phyloP scores from a whole-genome alignment of 2,888 invertebrate genomes.

The Drosophila bunnanda region DNA sequence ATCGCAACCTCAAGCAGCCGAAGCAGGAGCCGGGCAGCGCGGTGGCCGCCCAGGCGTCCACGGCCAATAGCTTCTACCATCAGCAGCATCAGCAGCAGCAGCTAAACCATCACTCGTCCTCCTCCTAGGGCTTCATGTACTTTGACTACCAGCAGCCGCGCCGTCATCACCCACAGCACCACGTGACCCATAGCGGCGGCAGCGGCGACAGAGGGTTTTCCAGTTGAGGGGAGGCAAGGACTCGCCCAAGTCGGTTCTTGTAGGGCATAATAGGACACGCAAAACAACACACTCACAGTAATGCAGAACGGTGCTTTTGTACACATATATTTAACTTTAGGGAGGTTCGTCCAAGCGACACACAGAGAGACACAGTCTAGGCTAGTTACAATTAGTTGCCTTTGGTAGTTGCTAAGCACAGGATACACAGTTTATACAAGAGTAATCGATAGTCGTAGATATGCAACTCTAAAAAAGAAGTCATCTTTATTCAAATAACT shows the following conservation, averaged over 20 bases:
- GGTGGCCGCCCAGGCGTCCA: slow-evolving; percentile 27
- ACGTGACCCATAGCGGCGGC: slow-evolving; percentile 6
- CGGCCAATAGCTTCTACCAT: slow-evolving; percentile 65
- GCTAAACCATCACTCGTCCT: slow-evolving; percentile 82
- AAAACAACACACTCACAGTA: slow-evolving; percentile 8
- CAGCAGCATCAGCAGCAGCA: slow-evolving; percentile 63
- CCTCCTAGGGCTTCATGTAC: slow-evolving; percentile 84
- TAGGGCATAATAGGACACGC: slow-evolving; percentile 12
- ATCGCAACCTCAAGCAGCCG: slow-evolving; percentile 92
- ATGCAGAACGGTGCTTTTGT: slow-evolving; percentile 39
- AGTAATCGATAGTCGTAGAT: slow-evolving; percentile 27
- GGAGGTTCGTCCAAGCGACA: neutral
- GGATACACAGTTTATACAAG: slow-evolving; percentile 53
- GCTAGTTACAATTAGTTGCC: slow-evolving; percentile 78
- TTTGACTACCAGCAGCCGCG: slow-evolving; percentile 75
- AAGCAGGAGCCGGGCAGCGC: slow-evolving; percentile 82
- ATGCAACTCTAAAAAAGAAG: neutral
- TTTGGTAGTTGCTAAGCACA: slow-evolving; percentile 69
- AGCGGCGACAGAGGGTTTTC: slow-evolving; percentile 25
- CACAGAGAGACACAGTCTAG: slow-evolving; percentile 47
- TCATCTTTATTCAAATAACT: neutral
- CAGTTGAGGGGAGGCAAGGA: slow-evolving; percentile 37
- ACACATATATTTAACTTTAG: slow-evolving; percentile 28
- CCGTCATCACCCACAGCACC: slow-evolving; percentile 14
- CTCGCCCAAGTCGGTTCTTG: slow-evolving; percentile 11